These are phyloP conservation scores for Sesamia nonagrioides DNA, from an alignment of 1,140 invertebrate species.

Conservation along the genomic window DNA sequence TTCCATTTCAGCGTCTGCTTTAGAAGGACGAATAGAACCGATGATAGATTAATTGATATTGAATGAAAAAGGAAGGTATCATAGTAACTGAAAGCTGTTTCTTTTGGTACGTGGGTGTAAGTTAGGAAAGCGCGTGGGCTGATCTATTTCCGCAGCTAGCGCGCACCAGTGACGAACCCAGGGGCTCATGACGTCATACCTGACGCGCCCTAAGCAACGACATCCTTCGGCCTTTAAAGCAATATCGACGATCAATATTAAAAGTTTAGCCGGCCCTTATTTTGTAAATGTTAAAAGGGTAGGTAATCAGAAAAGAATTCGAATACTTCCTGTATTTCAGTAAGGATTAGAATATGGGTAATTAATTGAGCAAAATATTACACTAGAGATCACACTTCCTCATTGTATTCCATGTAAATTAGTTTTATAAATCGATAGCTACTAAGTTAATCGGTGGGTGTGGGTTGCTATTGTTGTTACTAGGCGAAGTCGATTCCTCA, in stretches of 20 bases:
- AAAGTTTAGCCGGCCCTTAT: conserved; percentile 11
- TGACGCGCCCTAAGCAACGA: conserved; percentile 38
- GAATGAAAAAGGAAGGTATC: conserved; percentile 25
- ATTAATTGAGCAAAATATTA: not conserved
- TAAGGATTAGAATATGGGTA: not conserved
- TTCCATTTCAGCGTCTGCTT: not conserved
- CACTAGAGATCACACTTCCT: too few species aligned
- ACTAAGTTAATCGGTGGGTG: not conserved
- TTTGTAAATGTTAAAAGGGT: not conserved
- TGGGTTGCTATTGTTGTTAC: too few species aligned
- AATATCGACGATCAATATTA: conserved; percentile 39
- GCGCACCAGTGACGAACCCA: conserved; percentile 48
- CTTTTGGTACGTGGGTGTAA: conserved; percentile 54
- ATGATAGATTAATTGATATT: not conserved
- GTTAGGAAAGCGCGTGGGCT: conserved; percentile 64
- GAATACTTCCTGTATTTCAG: not conserved
- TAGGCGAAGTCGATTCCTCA: not conserved
- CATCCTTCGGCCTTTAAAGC: conserved; percentile 46
- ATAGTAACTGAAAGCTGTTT: conserved; percentile 48
- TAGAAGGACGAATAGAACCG: not conserved
- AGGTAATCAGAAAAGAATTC: not conserved
- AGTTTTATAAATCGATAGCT: not conserved
- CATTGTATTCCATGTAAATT: not conserved
- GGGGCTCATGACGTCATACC: conserved; percentile 57
- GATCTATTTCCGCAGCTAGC: conserved; percentile 61